Evolutionary conservation across 1,140 invertebrate genomes (phyloP).

Genomic region (Monomorium pharaonis): DNA sequence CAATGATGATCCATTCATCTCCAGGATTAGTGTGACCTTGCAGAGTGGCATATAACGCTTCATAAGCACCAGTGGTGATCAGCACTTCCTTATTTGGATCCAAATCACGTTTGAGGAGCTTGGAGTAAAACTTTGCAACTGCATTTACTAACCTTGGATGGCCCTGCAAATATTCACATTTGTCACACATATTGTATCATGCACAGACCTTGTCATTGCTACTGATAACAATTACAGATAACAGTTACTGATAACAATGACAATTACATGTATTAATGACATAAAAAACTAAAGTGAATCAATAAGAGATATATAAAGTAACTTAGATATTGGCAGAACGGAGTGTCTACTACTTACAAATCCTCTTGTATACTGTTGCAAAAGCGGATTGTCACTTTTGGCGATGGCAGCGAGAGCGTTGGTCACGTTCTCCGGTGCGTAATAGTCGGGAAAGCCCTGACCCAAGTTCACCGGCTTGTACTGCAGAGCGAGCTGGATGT

Average conservation of each 20-base stretch:
- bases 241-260: neutral
- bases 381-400: constrained; percentile 89
- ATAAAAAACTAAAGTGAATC: neutral
- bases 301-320: neutral
- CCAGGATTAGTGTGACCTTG: constrained; percentile 93
- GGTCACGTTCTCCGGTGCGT: constrained; percentile 93
- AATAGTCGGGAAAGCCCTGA: constrained; percentile 98
- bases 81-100: constrained; percentile 94
- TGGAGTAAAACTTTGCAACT: constrained; percentile 94
- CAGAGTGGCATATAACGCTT: constrained; percentile 94
- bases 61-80: constrained; percentile 96
- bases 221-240: no score
- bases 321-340: neutral
- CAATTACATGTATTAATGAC: neutral
- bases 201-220: constrained; percentile 34
- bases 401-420: constrained; percentile 91
- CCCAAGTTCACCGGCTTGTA: constrained; percentile 98
- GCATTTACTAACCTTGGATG: constrained; percentile 95
- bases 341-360: constrained; percentile 88
- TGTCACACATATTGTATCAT: neutral
- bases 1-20: constrained; percentile 98
- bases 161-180: constrained; percentile 89
- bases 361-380: constrained; percentile 97
- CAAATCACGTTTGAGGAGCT: constrained; percentile 90
- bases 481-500: constrained; percentile 94